Base-by-base conservation (phyloP, 2,888 invertebrate species). In the Tetragonisca angustula region DNA sequence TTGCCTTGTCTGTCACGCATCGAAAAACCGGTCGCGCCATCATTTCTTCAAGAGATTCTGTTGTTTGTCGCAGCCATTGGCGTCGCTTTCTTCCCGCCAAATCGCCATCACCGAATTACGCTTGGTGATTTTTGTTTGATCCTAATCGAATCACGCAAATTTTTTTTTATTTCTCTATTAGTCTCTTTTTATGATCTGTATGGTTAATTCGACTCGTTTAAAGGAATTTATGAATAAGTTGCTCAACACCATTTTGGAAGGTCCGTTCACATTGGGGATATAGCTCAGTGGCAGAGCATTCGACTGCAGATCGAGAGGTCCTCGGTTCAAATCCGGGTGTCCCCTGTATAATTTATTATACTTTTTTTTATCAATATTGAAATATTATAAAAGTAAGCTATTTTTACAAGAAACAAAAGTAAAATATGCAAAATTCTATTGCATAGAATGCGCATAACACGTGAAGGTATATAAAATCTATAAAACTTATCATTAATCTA, bases 231-330 rank as follows among this genome's bases (percentile, higher is more conserved):
- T 61, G 13, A 27, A 24, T 1, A 21, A 2, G 4, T 19, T 24
- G 15, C 13, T 52, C 6, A 0, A 32, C n/a, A 13, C 11, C 6
- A 27, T 74, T 65, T 54, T 19, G 2, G 11, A 21, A 65, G 4
- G 0, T 19, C 0, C 0, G 17, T 0, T 19, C 13, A 13, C 96
- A 95, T 96, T 96, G 96, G 96, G 96, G 96, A 95, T 96, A 96
- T 96, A 96, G 96, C 96, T 96, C 96, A 96, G 96, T 96, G 96
- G 96, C 96, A 96, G 96, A 96, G 96, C 96, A 96, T 96, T 96
- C 96, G 96, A 96, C 96, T 96, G 96, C 96, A 96, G 96, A 96
- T 96, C 96, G 96, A 96, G 96, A 96, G 96, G 96, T 96, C 96
- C 95, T 96, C 95, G 96, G 96, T 96, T 96, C 96, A 96, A 96